Evolutionary conservation across 2,797 vertebrate species (phyloP), one percentile per base, ranked within the genome.

Genomic region (Acridotheres tristis): DNA sequence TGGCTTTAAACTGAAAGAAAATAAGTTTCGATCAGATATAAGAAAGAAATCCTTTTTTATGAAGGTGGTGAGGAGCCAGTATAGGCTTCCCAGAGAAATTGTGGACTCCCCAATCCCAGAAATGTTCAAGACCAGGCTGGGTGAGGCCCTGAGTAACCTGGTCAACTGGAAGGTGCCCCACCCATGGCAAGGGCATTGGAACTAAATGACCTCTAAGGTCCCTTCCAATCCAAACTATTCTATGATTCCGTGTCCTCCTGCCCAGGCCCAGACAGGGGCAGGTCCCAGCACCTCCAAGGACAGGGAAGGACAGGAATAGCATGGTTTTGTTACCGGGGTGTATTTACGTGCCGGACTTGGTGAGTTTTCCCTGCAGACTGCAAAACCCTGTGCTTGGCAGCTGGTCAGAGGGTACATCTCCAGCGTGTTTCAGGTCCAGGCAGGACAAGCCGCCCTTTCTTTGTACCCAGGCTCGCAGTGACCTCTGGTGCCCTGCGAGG

Each of bases 381-480:
- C 29, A 48, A 77, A 80, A 12, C 10, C n/a, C 13, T 5, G 13
- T 7, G 54, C 7, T 1, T 27, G 26, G 34, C 3, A 3, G 34
- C 38, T 53, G 48, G 9, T 63, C 9, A 2, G 12, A 42, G 5
- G 1, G 1, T 19, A 4, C 36, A 8, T 17, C 69, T 54, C 57
- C 62, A 38, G 38, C 5, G 11, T 32, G 13, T 36, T 40, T 17
- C 6, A 2, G 23, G 14, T 50, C 26, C 48, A 1, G 0, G 27
- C 30, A 88, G 73, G 34, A 61, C 2, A 6, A 88, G 15, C 4
- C 0, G 0, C 5, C 8, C 10, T 72, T 65, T 30, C 67, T 66
- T 59, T 30, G 43, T 26, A 42, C 14, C 14, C 66, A 55, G 50
- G 16, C 47, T 50, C 0, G 0, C 1, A 0, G 50, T 59, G 78